Evolutionary conservation across 2,113 vertebrate species (phyloP), one percentile per base, ranked within the genome.

Genomic region (Anser brachyrhynchus): DNA sequence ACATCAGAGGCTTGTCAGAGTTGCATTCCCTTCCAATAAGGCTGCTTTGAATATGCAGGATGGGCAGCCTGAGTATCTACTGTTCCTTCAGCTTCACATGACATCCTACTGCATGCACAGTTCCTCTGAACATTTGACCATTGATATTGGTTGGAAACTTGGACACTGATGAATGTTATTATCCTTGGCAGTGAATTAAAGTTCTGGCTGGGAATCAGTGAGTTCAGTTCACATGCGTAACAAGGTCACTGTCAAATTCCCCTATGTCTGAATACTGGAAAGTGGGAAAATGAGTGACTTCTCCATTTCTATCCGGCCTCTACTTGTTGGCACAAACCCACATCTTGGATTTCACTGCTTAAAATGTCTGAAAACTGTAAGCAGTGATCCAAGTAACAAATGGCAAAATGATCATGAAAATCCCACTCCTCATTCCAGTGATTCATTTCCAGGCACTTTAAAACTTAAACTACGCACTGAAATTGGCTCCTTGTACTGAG

Each of bases 401-500:
- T 0, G 13, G 21, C 62, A 73, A 79, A 41, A 79, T 20, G 51
- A 73, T 55, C 57, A 82, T 91, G 41, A 79, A 95, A 92, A 85
- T 80, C 75, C 59, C 67, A 54, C 25, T 94, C 41, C 64, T 82
- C 3, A 4, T 87, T 82, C 44, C 43, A 55, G 0, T 85, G 44
- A 83, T 90, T 92, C 8, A 88, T 74, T 88, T 76, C 46, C 58
- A 87, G 59, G 49, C 57, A 49, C n/a, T 87, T 93, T 79, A 66
- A n/a, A n/a, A n/a, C n/a, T n/a, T n/a, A 82, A 87, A 41, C 41
- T 41, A 64, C 31, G 6, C n/a, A 57, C 44, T 83, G 78, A 85
- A 87, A 70, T 4, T 41, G 58, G 8, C 58, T 89, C 3, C 65
- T 70, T 91, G n/a, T 91, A 41, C 33, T 1, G 6, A 75, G 15